Base-by-base conservation (phyloP, 1,140 invertebrate genomes). In the Hyphantria cunea region DNA sequence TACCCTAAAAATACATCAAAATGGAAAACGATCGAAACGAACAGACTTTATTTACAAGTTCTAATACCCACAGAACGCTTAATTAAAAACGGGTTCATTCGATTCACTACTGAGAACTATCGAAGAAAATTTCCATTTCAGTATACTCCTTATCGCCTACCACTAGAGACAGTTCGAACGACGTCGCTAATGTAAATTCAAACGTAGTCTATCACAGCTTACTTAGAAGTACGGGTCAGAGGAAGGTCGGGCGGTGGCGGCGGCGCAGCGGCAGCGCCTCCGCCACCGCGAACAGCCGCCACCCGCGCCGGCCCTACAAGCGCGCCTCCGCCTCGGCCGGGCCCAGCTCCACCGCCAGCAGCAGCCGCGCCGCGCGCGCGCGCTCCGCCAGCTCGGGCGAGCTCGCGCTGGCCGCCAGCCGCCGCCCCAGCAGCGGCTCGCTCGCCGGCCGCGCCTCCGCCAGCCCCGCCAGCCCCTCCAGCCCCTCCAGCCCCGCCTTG, bases 281-380 rank as follows among this genome's bases (percentile, higher is more conserved):
- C 54, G 75, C 75, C 51, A 89, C 74, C 69, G 88, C 88, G 84
- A 86, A 91, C 56, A 91, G 74, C 74, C 82, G 82, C 67, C 87
- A 88, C 41, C 90, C 85, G 75, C 89, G 87, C 78, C 89, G 80
- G 79, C 88, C 91, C 91, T 91, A 92, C 87, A 87, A 87, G 61
- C 80, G 85, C 41, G 77, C 51, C 80, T 80, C 70, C 60, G 65
- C 59, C 62, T 72, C 72, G 56, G 74, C 72, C 5, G 74, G 70
- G 72, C 51, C 72, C 59, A 92, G 71, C 72, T 91, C 86, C 65
- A 91, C 88, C 4, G 88, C 88, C 60, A 91, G 70, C 64, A 91
- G 68, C 60, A 91, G 88, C 6, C 84, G 70, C 66, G 80, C 49
- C 78, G 86, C 44, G 76, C 90, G 91, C 62, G 72, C 78, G 47